Evolutionary conservation across 2,888 invertebrate genomes (phyloP).

Genomic region (Mycalesis mineus): DNA sequence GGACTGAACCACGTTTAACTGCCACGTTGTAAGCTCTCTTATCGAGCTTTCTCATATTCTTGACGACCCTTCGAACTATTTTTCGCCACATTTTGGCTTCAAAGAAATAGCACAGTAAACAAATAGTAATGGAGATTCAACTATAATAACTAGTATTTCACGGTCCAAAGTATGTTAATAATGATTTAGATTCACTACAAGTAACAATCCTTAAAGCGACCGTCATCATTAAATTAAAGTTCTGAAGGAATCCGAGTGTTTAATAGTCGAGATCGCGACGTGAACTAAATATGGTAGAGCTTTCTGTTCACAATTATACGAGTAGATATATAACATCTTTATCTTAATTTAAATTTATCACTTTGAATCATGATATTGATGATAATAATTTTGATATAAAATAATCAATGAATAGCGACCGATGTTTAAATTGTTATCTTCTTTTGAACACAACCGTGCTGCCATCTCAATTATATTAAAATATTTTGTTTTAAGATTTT

Average conservation of each 20-base stretch:
- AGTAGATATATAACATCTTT: too few relatives aligned
- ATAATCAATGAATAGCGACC: too few relatives aligned
- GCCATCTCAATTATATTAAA: too few relatives aligned
- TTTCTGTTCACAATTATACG: not conserved
- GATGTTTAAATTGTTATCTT: too few relatives aligned
- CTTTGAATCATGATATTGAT: slow-evolving; percentile 1
- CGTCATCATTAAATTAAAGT: not conserved
- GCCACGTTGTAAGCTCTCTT: slow-evolving; percentile 51
- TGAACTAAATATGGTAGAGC: slow-evolving; percentile 1
- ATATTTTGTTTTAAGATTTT: too few relatives aligned
- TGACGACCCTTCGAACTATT: slow-evolving; percentile 45
- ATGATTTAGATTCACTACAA: not conserved
- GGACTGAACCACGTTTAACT: slow-evolving; percentile 48
- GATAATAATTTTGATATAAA: not conserved
- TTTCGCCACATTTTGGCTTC: slow-evolving; percentile 50
- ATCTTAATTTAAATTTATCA: slow-evolving; percentile 13
- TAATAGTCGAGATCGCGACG: not conserved
- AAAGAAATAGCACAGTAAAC: not conserved
- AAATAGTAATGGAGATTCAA: not conserved
- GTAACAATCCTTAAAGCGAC: not conserved
- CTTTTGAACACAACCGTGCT: too few relatives aligned
- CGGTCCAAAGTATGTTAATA: slow-evolving; percentile 1
- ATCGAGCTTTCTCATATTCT: slow-evolving; percentile 53
- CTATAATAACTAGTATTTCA: not conserved
- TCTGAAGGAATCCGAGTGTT: not conserved